Conservation (phyloP, 1,140 invertebrate genomes). For the Kradibia gibbosae region DNA sequence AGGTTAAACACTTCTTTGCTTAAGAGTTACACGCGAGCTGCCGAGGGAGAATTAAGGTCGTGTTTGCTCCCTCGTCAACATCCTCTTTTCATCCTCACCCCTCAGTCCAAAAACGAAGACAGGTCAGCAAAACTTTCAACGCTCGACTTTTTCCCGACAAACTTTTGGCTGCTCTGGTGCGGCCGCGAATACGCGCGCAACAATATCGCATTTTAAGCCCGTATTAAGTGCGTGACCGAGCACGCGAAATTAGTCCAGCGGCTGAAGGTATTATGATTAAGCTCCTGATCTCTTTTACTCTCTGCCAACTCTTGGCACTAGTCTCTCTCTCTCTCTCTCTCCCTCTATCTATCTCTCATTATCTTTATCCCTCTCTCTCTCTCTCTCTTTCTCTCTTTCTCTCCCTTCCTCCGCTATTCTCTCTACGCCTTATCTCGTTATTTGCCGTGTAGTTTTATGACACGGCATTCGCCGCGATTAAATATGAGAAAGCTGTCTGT, state of each 20-base stretch:
- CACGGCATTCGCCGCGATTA: background rate
- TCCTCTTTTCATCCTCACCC: too few species aligned
- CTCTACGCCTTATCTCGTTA: background rate
- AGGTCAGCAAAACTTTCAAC: too few species aligned
- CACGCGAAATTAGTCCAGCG: conserved; percentile 56
- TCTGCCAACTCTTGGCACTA: background rate
- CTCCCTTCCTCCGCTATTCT: background rate
- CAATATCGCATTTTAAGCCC: conserved; percentile 69
- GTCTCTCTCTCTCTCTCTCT: background rate
- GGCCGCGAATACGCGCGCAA: conserved; percentile 25
- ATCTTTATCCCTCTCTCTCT: conserved; percentile 60
- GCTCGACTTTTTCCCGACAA: conserved; percentile 7
- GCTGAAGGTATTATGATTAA: conserved; percentile 69
- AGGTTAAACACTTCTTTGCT: conserved; percentile 17
- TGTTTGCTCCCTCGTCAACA: conserved; percentile 43
- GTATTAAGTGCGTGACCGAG: conserved; percentile 64
- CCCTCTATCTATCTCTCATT: conserved; percentile 1
- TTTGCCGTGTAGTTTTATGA: background rate
- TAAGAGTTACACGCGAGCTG: conserved; percentile 60
- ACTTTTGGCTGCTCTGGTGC: background rate
- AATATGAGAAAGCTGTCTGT: background rate
- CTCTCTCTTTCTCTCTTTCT: background rate
- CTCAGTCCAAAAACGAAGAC: too few species aligned
- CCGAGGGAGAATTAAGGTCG: conserved; percentile 65
- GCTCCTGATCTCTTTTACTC: conserved; percentile 56